A percentile compares a stretch with the other conserved stretches of the same genome.
phyloP scores from a whole-genome alignment of 2,113 vertebrate species.

The Aphelocoma coerulescens region DNA sequence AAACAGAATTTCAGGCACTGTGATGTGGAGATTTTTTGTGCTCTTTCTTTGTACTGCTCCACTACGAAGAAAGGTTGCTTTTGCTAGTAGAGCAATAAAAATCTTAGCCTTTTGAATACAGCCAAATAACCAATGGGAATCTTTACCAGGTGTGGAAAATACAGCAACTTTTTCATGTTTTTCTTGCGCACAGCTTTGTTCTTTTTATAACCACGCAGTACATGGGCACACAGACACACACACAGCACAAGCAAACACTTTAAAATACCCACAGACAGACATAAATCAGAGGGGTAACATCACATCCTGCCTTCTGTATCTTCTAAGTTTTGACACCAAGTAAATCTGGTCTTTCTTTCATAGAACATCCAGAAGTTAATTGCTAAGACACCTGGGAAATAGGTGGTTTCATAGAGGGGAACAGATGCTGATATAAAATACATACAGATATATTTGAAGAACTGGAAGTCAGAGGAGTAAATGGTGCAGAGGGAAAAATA shows the following conservation, averaged over 20 bases:
- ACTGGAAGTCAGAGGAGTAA: neutral
- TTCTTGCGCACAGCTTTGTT: constrained; percentile 51
- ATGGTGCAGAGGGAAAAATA: neutral
- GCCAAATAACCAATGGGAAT: constrained; percentile 55
- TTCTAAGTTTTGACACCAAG: constrained; percentile 29
- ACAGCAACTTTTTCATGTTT: constrained; percentile 47
- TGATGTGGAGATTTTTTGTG: constrained; percentile 86
- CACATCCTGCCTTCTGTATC: neutral
- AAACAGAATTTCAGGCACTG: constrained; percentile 91
- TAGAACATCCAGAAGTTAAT: constrained; percentile 22
- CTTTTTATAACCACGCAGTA: constrained; percentile 33
- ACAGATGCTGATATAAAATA: neutral
- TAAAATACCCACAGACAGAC: neutral
- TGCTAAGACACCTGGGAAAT: neutral
- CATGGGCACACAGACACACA: neutral
- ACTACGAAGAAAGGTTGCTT: constrained; percentile 84
- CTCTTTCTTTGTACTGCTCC: constrained; percentile 85
- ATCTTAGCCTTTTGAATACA: constrained; percentile 73
- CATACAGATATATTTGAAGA: neutral
- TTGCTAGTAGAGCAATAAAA: constrained; percentile 71
- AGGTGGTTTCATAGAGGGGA: neutral
- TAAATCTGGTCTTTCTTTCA: neutral
- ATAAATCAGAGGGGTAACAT: constrained; percentile 19
- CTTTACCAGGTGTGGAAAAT: constrained; percentile 49
- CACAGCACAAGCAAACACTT: neutral